phyloP scores from a whole-genome alignment of 92 coral and sea anemone genomes.

The Epizoanthus stellaris region DNA sequence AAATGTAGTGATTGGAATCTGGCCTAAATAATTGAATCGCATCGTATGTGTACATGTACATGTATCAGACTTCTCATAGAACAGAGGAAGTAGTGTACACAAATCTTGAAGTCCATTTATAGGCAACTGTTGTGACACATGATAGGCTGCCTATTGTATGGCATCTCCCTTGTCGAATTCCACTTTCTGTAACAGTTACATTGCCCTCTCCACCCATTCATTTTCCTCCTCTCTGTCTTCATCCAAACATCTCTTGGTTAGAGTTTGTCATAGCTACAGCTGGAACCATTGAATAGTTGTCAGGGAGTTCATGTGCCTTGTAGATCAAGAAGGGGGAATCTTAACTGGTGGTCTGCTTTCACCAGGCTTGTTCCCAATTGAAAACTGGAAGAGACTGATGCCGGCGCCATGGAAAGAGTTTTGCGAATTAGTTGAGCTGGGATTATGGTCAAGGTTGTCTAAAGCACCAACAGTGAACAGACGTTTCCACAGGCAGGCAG shows the following conservation, averaged over 20 bases:
- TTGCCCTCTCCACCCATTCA: not conserved
- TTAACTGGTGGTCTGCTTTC: not conserved
- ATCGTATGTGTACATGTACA: too few species aligned
- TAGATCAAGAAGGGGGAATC: not conserved
- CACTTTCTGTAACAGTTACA: too few species aligned
- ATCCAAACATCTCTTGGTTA: too few species aligned
- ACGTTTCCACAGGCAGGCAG: not conserved
- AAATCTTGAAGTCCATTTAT: too few species aligned
- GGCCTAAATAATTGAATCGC: too few species aligned
- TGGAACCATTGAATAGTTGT: constrained; percentile 26
- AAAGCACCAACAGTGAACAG: constrained; percentile 28
- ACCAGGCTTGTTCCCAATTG: not conserved
- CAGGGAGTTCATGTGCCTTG: constrained; percentile 8
- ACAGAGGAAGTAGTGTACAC: too few species aligned
- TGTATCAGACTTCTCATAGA: too few species aligned
- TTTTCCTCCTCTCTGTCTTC: too few species aligned
- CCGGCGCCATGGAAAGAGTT: constrained; percentile 31
- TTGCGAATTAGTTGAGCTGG: constrained; percentile 15
- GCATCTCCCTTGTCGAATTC: too few species aligned
- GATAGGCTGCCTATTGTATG: too few species aligned
- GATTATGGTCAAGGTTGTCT: constrained; percentile 34
- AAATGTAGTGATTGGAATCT: too few species aligned
- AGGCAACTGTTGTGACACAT: too few species aligned
- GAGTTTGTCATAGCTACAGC: constrained; percentile 7
- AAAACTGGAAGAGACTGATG: constrained; percentile 22